Evolutionary conservation across 2,888 invertebrate species (phyloP), one percentile per base, ranked within the genome.

Genomic region (Spodoptera littoralis): DNA sequence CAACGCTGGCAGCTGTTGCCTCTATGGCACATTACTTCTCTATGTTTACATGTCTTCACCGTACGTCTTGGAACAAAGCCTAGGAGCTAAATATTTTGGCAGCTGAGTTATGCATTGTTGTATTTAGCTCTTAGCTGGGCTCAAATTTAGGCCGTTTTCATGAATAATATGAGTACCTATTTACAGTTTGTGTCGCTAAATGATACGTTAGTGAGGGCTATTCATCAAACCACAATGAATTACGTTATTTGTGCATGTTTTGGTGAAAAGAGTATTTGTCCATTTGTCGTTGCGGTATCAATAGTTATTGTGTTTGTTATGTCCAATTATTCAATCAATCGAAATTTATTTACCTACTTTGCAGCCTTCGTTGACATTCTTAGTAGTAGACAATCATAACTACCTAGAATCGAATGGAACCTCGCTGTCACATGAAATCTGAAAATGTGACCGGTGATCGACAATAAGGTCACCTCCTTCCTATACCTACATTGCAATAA

Each of bases 1-100:
- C 88, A 87, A 85, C 84, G 61, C 73, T 75, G 79, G 73, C 88
- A 88, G 86, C 86, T 88, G 88, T 85, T 84, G 77, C 85, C 82
- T 71, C 62, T 78, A 72, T 73, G 70, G 76, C 82, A 78, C 81
- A 83, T 85, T 84, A 85, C 83, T 82, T 77, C 72, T 79, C 70
- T 81, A 65, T 83, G 69, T 70, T 73, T 76, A 65, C 81, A 75
- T 81, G 82, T 85, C 85, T 85, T 79, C 79, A 69, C 59, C 78
- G 73, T 79, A 79, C 71, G 78, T 85, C 85, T 84, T 78, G 80
- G 83, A 81, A 76, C 78, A 77, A 76, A 82, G 85, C 83, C 84
- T 83, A 82, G 65, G 70, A 74, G 73, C 80, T 84, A 82, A 80
- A 84, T 83, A 84, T 82, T 84, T 81, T 75, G 81, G 76, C 72